phyloP scores from a whole-genome alignment of 2,888 invertebrate genomes.

The Clostera curtula region DNA sequence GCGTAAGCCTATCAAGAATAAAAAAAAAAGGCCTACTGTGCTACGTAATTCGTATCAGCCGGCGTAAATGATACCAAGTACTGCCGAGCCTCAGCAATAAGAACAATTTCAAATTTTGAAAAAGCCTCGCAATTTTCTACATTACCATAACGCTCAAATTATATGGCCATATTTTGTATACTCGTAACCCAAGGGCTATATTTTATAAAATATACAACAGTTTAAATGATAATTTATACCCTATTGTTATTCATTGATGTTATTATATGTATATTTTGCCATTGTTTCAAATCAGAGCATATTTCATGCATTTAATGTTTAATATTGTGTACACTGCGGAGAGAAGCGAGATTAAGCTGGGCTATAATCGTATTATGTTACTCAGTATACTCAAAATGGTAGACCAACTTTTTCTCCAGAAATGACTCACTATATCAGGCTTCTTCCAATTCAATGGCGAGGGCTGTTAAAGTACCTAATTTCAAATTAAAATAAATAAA shows the following conservation, averaged over 20 bases:
- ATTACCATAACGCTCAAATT: constrained; percentile 46
- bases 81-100: too few relatives aligned
- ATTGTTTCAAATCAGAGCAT: constrained; percentile 76
- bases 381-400: too few relatives aligned
- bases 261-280: constrained; percentile 75
- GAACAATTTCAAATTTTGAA: neutral
- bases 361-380: too few relatives aligned
- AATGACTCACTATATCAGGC: too few relatives aligned
- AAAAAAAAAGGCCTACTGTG: too few relatives aligned
- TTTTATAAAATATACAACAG: constrained; percentile 74
- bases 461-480: neutral
- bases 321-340: constrained; percentile 35
- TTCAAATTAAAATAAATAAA: neutral
- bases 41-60: too few relatives aligned
- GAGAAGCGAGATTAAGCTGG: constrained; percentile 16
- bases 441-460: constrained; percentile 2
- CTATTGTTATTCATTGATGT: constrained; percentile 76
- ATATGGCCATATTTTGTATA: constrained; percentile 38
- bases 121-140: constrained; percentile 6
- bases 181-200: constrained; percentile 63
- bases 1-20: too few relatives aligned
- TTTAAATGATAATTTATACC: constrained; percentile 75
- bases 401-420: too few relatives aligned
- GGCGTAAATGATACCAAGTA: too few relatives aligned
- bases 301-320: constrained; percentile 73